These are phyloP conservation scores for Bhutanitis thaidina DNA, from an alignment of 2,888 invertebrate genomes.

Conservation along the genomic window DNA sequence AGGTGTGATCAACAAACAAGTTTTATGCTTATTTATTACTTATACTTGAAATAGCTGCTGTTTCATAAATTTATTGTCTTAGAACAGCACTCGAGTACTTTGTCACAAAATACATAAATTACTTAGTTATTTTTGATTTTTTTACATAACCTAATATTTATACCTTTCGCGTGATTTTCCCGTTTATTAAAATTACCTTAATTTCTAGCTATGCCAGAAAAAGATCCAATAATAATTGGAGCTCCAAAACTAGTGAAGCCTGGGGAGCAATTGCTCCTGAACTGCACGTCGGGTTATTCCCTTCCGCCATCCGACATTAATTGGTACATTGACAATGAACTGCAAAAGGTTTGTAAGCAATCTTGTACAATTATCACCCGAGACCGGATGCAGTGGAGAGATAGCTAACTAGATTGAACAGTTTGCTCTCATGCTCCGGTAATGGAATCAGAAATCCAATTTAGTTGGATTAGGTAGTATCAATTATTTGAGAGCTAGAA, in stretches of 20 bases:
- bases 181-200: too few relatives aligned
- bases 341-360: conserved; percentile 60
- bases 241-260: conserved; percentile 67
- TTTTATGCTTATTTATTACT: too few relatives aligned
- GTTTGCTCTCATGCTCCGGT: conserved; percentile 39
- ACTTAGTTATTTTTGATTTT: too few relatives aligned
- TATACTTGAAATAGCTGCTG: too few relatives aligned
- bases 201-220: conserved; percentile 64
- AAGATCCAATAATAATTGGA: conserved; percentile 63
- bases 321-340: conserved; percentile 71
- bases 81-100: too few relatives aligned
- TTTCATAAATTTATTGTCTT: too few relatives aligned
- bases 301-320: conserved; percentile 70
- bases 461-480: conserved; percentile 44
- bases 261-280: conserved; percentile 66
- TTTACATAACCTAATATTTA: too few relatives aligned
- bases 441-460: conserved; percentile 52
- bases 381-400: conserved; percentile 24
- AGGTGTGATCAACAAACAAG: too few relatives aligned
- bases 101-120: too few relatives aligned
- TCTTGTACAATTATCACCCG: conserved; percentile 20
- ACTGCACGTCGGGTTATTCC: conserved; percentile 70
- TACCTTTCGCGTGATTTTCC: too few relatives aligned
- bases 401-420: conserved; percentile 35
- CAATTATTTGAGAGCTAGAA: conserved; percentile 43